A percentile compares a stretch with the other conserved stretches of the same genome.
These are phyloP conservation scores for Lampris incognitus DNA, from an alignment of 2,113 vertebrate genomes.

Conservation along the genomic window DNA sequence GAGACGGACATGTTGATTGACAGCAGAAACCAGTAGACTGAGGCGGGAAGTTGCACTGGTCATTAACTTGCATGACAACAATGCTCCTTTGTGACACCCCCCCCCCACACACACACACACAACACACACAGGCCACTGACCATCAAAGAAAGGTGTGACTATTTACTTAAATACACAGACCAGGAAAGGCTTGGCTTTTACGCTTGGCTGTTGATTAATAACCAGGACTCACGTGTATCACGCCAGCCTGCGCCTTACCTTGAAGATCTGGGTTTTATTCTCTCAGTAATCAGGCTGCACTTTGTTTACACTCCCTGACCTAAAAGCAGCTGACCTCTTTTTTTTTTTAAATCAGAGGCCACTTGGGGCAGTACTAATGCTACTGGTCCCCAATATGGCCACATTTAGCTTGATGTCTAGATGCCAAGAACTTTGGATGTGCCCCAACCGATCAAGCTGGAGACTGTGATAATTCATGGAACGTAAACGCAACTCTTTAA, in stretches of 20 bases:
- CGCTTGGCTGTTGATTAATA: conserved; percentile 57
- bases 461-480: not conserved
- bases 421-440: not conserved
- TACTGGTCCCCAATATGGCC: not conserved
- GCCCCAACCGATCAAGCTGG: not conserved
- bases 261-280: not conserved
- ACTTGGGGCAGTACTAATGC: not conserved
- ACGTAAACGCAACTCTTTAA: not conserved
- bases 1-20: not conserved
- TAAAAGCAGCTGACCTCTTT: not conserved
- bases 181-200: not conserved
- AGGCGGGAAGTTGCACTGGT: conserved; percentile 5
- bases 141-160: conserved; percentile 37
- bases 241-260: not conserved
- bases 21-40: conserved; percentile 13
- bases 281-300: not conserved
- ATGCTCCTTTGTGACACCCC: conserved; percentile 23
- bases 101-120: not conserved
- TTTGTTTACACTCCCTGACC: not conserved
- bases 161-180: conserved; percentile 38
- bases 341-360: not conserved
- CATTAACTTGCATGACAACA: conserved; percentile 21
- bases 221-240: conserved; percentile 14
- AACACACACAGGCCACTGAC: conserved; percentile 7
- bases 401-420: not conserved